Percentiles rank a stretch among this genome's conserved stretches.
phyloP scores from a whole-genome alignment of 2,888 invertebrate genomes.

The Microctonus brassicae region DNA sequence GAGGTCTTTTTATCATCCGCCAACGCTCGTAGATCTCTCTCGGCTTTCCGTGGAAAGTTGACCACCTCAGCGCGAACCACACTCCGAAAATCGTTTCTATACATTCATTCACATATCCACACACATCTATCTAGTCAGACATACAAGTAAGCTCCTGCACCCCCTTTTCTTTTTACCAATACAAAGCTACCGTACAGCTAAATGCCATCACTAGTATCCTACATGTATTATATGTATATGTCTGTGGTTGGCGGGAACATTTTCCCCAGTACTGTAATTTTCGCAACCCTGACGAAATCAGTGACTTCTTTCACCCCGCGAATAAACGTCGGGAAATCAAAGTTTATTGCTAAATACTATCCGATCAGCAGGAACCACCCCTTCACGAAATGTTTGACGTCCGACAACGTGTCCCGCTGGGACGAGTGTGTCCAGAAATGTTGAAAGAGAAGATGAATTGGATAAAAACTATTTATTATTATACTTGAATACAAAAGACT shows the following conservation, averaged over 20 bases:
- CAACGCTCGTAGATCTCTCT: slow-evolving; percentile 56
- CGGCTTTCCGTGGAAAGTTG: slow-evolving; percentile 43
- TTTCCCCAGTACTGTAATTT: slow-evolving; percentile 62
- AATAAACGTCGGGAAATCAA: slow-evolving; percentile 60
- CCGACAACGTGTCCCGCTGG: slow-evolving; percentile 36
- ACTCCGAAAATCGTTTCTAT: slow-evolving; percentile 39
- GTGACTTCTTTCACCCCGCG: slow-evolving; percentile 62
- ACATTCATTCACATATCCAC: slow-evolving; percentile 40
- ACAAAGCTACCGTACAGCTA: slow-evolving; percentile 32
- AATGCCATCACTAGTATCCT: slow-evolving; percentile 36
- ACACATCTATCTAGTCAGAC: background rate
- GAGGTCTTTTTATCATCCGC: slow-evolving; percentile 58
- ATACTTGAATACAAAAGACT: background rate
- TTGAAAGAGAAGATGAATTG: slow-evolving; percentile 43
- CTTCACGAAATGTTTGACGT: slow-evolving; percentile 29
- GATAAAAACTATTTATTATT: background rate
- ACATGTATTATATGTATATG: slow-evolving; percentile 25
- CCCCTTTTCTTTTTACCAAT: slow-evolving; percentile 25
- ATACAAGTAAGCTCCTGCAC: slow-evolving; percentile 2
- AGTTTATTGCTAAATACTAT: slow-evolving; percentile 70
- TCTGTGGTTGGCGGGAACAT: slow-evolving; percentile 21
- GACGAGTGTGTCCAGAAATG: slow-evolving; percentile 37
- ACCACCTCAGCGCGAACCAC: slow-evolving; percentile 57
- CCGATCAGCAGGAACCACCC: slow-evolving; percentile 66
- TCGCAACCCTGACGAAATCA: slow-evolving; percentile 68